A percentile compares a stretch with the other conserved stretches of the same genome.
These are phyloP conservation scores for Ichneumon xanthorius DNA, from an alignment of 2,888 invertebrate species.

Conservation along the genomic window DNA sequence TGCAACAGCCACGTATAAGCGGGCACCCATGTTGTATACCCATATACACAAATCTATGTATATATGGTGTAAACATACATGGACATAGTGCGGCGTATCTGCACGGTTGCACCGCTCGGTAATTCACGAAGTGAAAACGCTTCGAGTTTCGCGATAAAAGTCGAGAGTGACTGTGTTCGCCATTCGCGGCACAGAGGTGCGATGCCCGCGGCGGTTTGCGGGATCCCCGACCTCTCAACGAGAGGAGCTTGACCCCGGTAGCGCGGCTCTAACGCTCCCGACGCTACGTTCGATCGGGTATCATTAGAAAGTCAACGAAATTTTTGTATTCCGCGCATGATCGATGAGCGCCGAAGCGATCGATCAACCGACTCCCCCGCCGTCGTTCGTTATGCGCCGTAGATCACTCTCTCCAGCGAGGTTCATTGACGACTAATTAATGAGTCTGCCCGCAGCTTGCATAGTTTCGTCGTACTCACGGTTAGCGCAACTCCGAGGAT, in stretches of 20 bases:
- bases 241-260: constrained; percentile 41
- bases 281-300: constrained; percentile 4
- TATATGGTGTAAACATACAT: neutral
- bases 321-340: neutral
- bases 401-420: neutral
- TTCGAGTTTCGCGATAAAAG: constrained; percentile 43
- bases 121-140: constrained; percentile 46
- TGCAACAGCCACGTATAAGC: neutral
- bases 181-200: constrained; percentile 16
- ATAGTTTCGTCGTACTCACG: constrained; percentile 87
- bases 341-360: constrained; percentile 2
- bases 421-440: constrained; percentile 21
- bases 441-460: neutral
- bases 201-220: constrained; percentile 14
- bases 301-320: constrained; percentile 46
- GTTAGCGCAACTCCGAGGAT: constrained; percentile 95
- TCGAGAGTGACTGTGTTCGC: neutral
- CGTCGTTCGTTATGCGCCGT: neutral
- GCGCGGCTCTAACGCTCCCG: neutral
- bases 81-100: neutral
- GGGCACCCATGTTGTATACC: neutral
- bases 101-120: constrained; percentile 6
- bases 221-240: constrained; percentile 21
- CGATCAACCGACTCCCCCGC: constrained; percentile 13
- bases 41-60: neutral